phyloP scores from a whole-genome alignment of 1,140 invertebrate species.

The Druon quercuslanigerum region DNA sequence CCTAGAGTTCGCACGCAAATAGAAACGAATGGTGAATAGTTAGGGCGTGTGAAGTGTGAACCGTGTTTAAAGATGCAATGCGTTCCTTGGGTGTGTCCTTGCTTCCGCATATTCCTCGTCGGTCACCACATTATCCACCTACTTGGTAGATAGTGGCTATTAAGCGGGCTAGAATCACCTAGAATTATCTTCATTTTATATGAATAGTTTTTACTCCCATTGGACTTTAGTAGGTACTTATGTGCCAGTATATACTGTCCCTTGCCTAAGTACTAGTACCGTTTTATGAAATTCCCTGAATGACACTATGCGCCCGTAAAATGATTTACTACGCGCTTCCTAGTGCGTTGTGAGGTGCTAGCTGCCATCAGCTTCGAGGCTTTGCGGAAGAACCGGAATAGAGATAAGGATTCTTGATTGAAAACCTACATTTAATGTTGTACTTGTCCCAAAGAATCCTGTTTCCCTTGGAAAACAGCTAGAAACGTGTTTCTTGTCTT shows the following conservation, averaged over 20 bases:
- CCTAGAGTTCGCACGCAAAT: neutral
- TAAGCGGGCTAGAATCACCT: neutral
- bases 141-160: neutral
- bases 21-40: neutral
- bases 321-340: neutral
- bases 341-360: neutral
- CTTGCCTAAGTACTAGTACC: neutral
- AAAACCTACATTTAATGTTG: neutral
- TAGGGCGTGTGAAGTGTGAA: conserved; percentile 30
- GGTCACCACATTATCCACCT: conserved; percentile 27
- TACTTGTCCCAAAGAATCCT: no score
- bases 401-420: neutral
- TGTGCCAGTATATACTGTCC: neutral
- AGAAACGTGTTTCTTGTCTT: no score
- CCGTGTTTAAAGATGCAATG: conserved; percentile 15
- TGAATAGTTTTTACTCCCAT: neutral
- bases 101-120: conserved; percentile 2
- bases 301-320: neutral
- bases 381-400: neutral
- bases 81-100: conserved; percentile 29
- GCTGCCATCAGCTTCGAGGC: no score
- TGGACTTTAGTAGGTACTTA: neutral
- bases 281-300: conserved; percentile 19
- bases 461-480: no score
- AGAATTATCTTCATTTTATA: neutral